These are phyloP conservation scores for Cottoperca gobio DNA, from an alignment of 2,797 vertebrate genomes.

Conservation along the genomic window DNA sequence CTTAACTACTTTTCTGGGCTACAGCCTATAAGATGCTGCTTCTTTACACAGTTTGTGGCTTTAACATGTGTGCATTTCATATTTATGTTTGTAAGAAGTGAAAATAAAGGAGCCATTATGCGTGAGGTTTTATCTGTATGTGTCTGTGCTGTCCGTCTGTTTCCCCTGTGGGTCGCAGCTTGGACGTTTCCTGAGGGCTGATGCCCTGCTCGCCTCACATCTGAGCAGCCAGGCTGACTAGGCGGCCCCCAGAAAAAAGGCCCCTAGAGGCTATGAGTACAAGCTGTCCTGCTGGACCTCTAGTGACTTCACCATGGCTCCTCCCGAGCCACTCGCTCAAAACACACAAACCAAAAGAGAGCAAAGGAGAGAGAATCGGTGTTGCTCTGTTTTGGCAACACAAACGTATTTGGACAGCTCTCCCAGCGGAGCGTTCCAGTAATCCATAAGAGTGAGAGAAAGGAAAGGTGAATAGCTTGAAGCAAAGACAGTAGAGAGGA, in stretches of 20 bases:
- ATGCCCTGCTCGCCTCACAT: slow-evolving; percentile 83
- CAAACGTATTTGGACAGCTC: slow-evolving; percentile 71
- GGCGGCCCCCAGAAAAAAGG: slow-evolving; percentile 78
- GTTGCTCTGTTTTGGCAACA: slow-evolving; percentile 73
- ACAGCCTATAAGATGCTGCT: slow-evolving; percentile 33
- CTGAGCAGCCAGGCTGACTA: slow-evolving; percentile 86
- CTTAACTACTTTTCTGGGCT: slow-evolving; percentile 51
- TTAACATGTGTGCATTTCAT: slow-evolving; percentile 16
- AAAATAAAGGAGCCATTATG: slow-evolving; percentile 51
- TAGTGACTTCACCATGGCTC: slow-evolving; percentile 69
- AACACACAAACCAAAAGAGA: slow-evolving; percentile 45
- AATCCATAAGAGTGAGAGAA: slow-evolving; percentile 68
- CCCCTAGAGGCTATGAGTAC: slow-evolving; percentile 82
- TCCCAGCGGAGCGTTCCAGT: slow-evolving; percentile 68
- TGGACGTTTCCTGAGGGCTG: slow-evolving; percentile 83
- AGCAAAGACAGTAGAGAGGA: slow-evolving; percentile 44
- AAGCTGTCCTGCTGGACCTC: slow-evolving; percentile 85
- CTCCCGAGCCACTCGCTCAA: slow-evolving; percentile 51
- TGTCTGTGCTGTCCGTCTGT: slow-evolving; percentile 80
- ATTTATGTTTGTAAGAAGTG: slow-evolving; percentile 20
- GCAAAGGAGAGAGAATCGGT: slow-evolving; percentile 50
- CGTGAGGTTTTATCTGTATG: slow-evolving; percentile 56
- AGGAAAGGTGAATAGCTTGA: slow-evolving; percentile 66
- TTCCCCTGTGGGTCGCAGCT: slow-evolving; percentile 83
- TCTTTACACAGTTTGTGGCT: slow-evolving; percentile 19